Evolutionary conservation across 2,113 vertebrate species (phyloP), one percentile per base, ranked within the genome.

Genomic region (Protomyctophum bolini): DNA sequence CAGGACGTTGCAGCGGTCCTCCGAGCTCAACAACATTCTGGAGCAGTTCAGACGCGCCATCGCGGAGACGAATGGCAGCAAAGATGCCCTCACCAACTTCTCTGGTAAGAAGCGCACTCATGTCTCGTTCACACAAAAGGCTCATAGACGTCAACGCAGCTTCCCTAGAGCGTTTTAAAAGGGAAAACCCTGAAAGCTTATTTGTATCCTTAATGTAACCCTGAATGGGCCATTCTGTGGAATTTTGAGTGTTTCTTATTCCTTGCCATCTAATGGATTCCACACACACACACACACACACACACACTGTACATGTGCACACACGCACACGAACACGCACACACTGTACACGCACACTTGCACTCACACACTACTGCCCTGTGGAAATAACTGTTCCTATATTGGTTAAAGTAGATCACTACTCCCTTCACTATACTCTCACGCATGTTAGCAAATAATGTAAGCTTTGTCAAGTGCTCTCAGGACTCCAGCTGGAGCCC

Each of bases 1-100:
- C 67, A 88, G 97, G 81, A 98, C 97, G 1, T 92, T 97, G 73
- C 98, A 99, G 77, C 97, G 98, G 74, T 98, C 98, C 0, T 96
- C 97, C 0, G 97, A 99, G 80, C 93, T 99, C 74, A 98, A 95
- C 65, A 89, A 90, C 62, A 96, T 99, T 41, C 91, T 98, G 15
- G 97, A 99, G 72, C 96, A 98, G 78, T 99, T 99, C 89, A 90
- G 92, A 48, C 93, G 93, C 0, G 95, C 95, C 10, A 95, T 97
- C n/a, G 95, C 95, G 0, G 95, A 97, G 89, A 95, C 96, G 1
- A 99, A 98, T 77, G 91, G 92, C 83, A 98, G 95, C 84, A 97
- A 95, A 87, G 94, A 96, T 80, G 82, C 95, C 2, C 52, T 96
- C 85, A 93, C 87, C 78, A 96, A 94, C 63, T 97, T 98, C 87